A percentile compares a stretch with the other conserved stretches of the same genome.
Conservation (phyloP, 1,140 invertebrate species). For the Frieseomelitta varia region DNA sequence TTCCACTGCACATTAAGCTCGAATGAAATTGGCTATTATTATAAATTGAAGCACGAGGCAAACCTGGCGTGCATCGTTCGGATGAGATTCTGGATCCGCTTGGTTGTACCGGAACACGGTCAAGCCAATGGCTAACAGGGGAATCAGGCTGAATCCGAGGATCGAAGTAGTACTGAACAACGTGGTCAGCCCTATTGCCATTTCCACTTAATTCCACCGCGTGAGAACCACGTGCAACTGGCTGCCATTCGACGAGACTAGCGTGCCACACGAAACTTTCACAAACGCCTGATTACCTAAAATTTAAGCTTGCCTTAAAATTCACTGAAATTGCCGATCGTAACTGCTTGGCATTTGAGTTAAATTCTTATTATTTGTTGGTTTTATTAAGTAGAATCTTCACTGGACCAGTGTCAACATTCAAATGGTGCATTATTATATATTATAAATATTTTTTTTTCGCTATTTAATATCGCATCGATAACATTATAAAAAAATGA, state of each 20-base stretch:
- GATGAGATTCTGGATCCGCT: slow-evolving; percentile 91
- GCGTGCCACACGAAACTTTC: background rate
- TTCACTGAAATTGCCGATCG: too few relatives aligned
- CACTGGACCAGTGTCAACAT: too few relatives aligned
- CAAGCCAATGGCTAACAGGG: slow-evolving; percentile 89
- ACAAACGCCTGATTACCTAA: background rate
- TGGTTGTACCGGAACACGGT: slow-evolving; percentile 91
- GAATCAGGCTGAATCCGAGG: slow-evolving; percentile 88
- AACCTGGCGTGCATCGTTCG: slow-evolving; percentile 87
- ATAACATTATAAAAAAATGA: too few relatives aligned
- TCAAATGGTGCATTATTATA: too few relatives aligned
- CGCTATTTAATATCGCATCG: too few relatives aligned
- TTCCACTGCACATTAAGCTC: background rate
- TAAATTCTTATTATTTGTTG: too few relatives aligned
- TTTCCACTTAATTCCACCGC: slow-evolving; percentile 65
- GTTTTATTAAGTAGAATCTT: too few relatives aligned
- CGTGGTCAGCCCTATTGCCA: slow-evolving; percentile 73
- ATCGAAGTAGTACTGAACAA: slow-evolving; percentile 79
- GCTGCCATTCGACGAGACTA: slow-evolving; percentile 37
- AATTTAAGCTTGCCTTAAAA: background rate
- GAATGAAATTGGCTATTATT: too few relatives aligned
- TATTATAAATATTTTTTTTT: too few relatives aligned
- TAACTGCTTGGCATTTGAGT: too few relatives aligned
- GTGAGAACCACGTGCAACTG: slow-evolving; percentile 29
- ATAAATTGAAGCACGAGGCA: background rate